A percentile compares a stretch with the other conserved stretches of the same genome.
These are phyloP conservation scores for Diacarnus erythraeanus DNA, from an alignment of 37 sponge, comb jelly and placozoan genomes.

Conservation along the genomic window DNA sequence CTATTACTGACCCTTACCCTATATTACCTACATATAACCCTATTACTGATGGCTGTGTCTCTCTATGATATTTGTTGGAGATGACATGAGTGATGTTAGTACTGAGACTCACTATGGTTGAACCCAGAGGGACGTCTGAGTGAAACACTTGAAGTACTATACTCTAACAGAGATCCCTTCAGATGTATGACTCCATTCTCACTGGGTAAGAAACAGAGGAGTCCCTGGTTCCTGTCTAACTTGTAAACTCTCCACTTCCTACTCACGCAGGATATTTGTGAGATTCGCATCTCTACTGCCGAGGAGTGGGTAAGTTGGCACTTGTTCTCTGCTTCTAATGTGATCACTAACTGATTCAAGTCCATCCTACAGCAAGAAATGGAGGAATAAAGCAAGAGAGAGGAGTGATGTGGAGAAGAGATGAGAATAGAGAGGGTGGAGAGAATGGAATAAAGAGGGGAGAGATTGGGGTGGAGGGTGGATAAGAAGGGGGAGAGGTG, in stretches of 20 bases:
- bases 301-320: constrained; percentile 23
- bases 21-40: too few relatives aligned
- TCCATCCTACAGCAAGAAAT: constrained; percentile 26
- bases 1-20: too few relatives aligned
- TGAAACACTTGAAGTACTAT: not conserved
- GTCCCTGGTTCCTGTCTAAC: constrained; percentile 34
- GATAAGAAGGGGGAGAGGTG: too few relatives aligned
- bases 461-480: too few relatives aligned
- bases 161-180: constrained; percentile 17
- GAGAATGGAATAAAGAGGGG: too few relatives aligned
- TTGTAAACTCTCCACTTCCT: constrained; percentile 37
- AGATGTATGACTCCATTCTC: constrained; percentile 47
- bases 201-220: constrained; percentile 40
- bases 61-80: too few relatives aligned
- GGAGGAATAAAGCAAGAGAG: not conserved
- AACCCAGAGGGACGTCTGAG: constrained; percentile 58
- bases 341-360: constrained; percentile 43
- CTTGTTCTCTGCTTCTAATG: constrained; percentile 56
- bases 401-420: not conserved
- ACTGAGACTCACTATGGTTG: constrained; percentile 25
- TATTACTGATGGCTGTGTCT: too few relatives aligned
- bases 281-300: constrained; percentile 43
- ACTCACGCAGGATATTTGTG: constrained; percentile 53
- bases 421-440: too few relatives aligned
- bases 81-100: not conserved